Evolutionary conservation across 2,113 vertebrate species (phyloP), one percentile per base, ranked within the genome.

Genomic region (Arothron firmamentum): DNA sequence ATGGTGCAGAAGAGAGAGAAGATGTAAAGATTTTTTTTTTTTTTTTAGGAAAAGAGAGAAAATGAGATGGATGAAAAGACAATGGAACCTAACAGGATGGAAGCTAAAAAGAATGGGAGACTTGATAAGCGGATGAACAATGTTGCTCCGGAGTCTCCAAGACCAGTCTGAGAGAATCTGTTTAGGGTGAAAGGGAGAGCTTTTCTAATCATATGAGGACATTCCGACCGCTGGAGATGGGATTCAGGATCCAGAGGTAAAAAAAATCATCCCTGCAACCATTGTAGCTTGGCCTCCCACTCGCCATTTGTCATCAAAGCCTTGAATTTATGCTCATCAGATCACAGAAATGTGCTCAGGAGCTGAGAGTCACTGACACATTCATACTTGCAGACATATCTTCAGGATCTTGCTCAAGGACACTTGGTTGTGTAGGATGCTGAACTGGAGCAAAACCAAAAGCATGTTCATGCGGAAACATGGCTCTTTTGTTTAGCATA

Each of bases 271-370:
- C 55, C 11, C 52, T 83, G 75, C 52, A 63, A 56, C 67, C 66
- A 45, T 11, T 11, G 10, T 5, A 9, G 34, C 50, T 53, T 52
- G 50, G 70, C 48, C 12, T 3, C 45, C 50, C 10, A 2, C 28
- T 25, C 52, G 69, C 67, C 75, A 50, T 61, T 63, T 62, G 56
- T 66, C 38, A 59, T 79, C 72, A 71, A 55, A 75, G 62, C 34
- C 15, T 3, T 18, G 10, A 59, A 70, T 68, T 56, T 16, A 38
- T 67, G 56, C 43, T 59, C 43, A 21, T 23, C n/a, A 62, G 28
- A 62, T 63, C 21, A 34, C 54, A 65, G 70, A 78, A 84, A 81
- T 20, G 20, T 65, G 21, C 21, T 23, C 2, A 5, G 25, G 25
- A 28, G 25, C 25, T 28, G 5, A 12, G 34, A 12, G 2, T 12